phyloP scores from a whole-genome alignment of 2,888 invertebrate genomes.

The Sipunculus nudus region DNA sequence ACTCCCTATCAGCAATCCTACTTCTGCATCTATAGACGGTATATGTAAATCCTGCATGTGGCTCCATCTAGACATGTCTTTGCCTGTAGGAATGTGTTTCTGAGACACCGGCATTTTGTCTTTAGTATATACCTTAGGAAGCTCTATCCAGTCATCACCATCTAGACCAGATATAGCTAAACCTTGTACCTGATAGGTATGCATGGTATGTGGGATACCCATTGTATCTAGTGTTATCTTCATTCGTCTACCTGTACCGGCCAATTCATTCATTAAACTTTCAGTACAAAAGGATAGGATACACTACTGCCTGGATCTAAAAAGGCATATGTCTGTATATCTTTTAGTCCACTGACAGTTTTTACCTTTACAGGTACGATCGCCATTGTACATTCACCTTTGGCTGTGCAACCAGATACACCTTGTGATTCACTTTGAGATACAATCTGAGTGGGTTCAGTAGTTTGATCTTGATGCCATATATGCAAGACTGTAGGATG shows the following conservation, averaged over 20 bases:
- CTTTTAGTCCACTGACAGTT: background rate
- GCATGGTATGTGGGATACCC: background rate
- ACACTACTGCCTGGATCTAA: background rate
- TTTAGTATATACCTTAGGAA: background rate
- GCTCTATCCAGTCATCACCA: background rate
- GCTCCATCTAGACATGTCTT: background rate
- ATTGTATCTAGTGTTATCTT: background rate
- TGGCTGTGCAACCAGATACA: background rate
- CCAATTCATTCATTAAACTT: background rate
- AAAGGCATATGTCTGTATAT: background rate
- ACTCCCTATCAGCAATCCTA: background rate
- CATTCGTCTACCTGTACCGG: background rate
- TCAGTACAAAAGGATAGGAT: background rate
- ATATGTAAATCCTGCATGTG: background rate
- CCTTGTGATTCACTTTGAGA: background rate
- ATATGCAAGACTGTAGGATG: constrained; percentile 14
- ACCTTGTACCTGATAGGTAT: background rate
- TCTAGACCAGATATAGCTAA: background rate
- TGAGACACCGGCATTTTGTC: background rate
- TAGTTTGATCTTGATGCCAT: too few relatives aligned
- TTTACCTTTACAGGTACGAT: background rate
- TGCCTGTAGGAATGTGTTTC: background rate
- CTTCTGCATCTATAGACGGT: background rate
- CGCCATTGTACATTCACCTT: constrained; percentile 1
- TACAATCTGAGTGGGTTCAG: background rate